Evolutionary conservation across 2,888 invertebrate genomes (phyloP), one percentile per base, ranked within the genome.

Genomic region (Amiota minor): DNA sequence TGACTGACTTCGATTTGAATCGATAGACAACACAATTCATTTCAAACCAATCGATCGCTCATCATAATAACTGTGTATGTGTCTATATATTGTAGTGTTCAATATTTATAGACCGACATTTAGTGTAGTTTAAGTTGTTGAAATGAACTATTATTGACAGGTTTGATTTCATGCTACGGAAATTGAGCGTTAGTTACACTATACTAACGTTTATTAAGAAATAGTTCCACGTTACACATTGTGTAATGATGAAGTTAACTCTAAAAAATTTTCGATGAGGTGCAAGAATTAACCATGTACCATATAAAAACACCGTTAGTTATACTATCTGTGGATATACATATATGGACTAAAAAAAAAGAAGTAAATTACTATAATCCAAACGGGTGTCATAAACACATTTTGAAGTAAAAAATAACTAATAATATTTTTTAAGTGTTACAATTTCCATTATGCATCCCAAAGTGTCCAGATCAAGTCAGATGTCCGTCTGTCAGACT

Each of bases 301-400:
- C 35, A 35, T 35, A 35, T 35, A 35, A 35, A 35, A 35, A 35
- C 10, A 45, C 62, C 45, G 45, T 62, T 62, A 62, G 10, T 14
- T 16, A n/a, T 11, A 65, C 47, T n/a, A 45, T 55, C 45, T 67
- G 47, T 61, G 20, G 49, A 71, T 47, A 23, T 59, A 68, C 56
- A 46, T 68, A 56, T 59, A 73, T 69, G 75, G 69, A 69, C 75
- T 75, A 74, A 72, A 67, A 76, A 62, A 80, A 35, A 35, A 35
- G 0, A 18, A 3, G 16, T 59, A 46, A 68, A 68, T 68, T 68
- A 68, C 20, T 68, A 68, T 85, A 85, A 83, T 85, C 83, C 83
- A 84, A 82, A 79, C 85, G 81, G 81, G 83, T 83, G 83, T 84
- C 84, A 83, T 81, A 83, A 85, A 85, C 81, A 84, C 80, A 83